Conservation (phyloP, 2,888 invertebrate genomes). For the Harmothoe impar region DNA sequence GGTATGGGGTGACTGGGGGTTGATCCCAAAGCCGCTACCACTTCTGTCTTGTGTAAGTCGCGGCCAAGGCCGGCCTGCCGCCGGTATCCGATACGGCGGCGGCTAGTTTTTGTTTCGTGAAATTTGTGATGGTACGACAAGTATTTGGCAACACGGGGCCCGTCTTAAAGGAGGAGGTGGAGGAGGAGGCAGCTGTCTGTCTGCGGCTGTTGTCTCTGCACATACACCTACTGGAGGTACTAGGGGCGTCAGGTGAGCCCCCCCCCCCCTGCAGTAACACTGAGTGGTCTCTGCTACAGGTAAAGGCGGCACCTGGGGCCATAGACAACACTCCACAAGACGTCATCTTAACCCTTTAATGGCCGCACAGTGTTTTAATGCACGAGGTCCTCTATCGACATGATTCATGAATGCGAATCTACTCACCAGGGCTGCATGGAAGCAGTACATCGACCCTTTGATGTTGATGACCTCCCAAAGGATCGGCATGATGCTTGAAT, state of each 20-base stretch:
- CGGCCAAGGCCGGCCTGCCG: slow-evolving; percentile 22
- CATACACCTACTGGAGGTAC: background rate
- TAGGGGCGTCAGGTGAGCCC: background rate
- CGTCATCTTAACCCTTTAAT: too few species aligned
- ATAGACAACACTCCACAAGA: too few species aligned
- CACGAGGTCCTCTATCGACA: too few species aligned
- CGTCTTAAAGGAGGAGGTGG: background rate
- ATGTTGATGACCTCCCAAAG: too few species aligned
- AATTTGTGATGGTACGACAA: slow-evolving; percentile 42
- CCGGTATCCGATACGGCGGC: slow-evolving; percentile 13
- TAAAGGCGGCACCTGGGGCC: too few species aligned
- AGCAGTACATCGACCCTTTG: too few species aligned
- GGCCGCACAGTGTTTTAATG: too few species aligned
- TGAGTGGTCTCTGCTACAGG: too few species aligned
- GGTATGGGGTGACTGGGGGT: background rate
- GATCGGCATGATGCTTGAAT: too few species aligned
- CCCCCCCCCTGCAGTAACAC: background rate
- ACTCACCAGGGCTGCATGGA: too few species aligned
- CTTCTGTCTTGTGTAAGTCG: slow-evolving; percentile 26
- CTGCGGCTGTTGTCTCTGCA: background rate
- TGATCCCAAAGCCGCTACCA: slow-evolving; percentile 20
- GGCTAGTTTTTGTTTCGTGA: slow-evolving; percentile 7
- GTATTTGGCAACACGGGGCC: background rate
- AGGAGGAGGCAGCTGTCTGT: too few species aligned
- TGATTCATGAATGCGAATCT: too few species aligned